These are phyloP conservation scores for Solenopsis fugax DNA, from an alignment of 1,140 invertebrate genomes.

Conservation along the genomic window DNA sequence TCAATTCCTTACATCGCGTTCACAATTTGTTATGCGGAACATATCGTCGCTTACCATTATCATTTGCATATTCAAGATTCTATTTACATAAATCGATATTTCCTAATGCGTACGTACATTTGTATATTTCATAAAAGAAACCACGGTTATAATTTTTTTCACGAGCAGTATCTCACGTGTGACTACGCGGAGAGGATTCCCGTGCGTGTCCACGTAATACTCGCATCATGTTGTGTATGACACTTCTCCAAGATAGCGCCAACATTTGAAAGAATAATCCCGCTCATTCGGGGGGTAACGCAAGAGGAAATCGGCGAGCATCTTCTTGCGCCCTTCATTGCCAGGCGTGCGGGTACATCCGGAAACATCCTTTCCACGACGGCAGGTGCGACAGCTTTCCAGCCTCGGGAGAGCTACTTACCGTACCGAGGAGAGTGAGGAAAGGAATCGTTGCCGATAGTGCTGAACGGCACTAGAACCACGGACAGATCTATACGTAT, in stretches of 20 bases:
- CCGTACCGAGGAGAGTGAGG: constrained; percentile 18
- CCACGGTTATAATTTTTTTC: not conserved
- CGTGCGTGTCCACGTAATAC: not conserved
- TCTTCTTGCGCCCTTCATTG: constrained; percentile 18
- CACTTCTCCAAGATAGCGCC: constrained; percentile 52
- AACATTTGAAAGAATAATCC: constrained; percentile 45
- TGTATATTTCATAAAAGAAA: constrained; percentile 10
- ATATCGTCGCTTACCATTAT: constrained; percentile 18
- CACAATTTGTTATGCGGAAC: constrained; percentile 23
- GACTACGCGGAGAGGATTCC: not conserved
- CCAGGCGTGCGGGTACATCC: constrained; percentile 17
- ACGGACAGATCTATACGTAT: constrained; percentile 60
- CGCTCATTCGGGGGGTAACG: constrained; percentile 27
- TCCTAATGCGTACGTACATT: not conserved
- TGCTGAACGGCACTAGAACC: constrained; percentile 44
- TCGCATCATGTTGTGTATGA: constrained; percentile 1
- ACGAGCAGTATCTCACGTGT: not conserved
- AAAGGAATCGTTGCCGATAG: constrained; percentile 51
- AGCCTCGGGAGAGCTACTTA: constrained; percentile 31
- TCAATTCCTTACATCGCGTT: not conserved
- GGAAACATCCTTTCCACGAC: constrained; percentile 37
- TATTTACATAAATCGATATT: constrained; percentile 16
- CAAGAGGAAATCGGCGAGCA: not conserved
- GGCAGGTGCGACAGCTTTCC: constrained; percentile 64
- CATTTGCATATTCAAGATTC: constrained; percentile 54